Percentiles rank a stretch among this genome's conserved stretches.
Conservation (phyloP, 2,888 invertebrate genomes). For the Gortyna flavago region DNA sequence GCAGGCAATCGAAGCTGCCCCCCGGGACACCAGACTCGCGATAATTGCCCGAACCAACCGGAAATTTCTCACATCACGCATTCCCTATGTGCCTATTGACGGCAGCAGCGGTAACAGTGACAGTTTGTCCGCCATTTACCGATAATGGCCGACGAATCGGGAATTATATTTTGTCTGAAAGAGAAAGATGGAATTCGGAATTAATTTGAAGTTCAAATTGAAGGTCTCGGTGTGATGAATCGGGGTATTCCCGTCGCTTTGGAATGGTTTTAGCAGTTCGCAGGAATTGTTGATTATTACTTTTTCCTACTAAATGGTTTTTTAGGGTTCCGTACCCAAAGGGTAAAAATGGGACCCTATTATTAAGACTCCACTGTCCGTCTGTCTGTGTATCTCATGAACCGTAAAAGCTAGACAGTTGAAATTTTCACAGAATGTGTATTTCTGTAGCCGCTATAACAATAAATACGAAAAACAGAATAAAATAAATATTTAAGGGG, state of each 20-base stretch:
- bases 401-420: no score
- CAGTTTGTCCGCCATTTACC: constrained; percentile 61
- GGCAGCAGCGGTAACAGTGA: constrained; percentile 58
- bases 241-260: no score
- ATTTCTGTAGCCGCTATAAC: no score
- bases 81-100: constrained; percentile 67
- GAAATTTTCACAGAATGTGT: no score
- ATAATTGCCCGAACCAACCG: constrained; percentile 62
- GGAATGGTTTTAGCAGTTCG: not conserved
- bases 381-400: no score
- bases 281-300: not conserved
- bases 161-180: constrained; percentile 52
- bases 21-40: constrained; percentile 48
- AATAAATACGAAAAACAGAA: no score
- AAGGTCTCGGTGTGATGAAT: constrained; percentile 14
- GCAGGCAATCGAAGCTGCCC: constrained; percentile 55
- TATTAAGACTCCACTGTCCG: no score
- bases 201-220: constrained; percentile 32
- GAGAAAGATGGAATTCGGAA: constrained; percentile 40
- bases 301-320: not conserved
- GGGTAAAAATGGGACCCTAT: no score
- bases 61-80: constrained; percentile 62
- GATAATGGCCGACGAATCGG: constrained; percentile 58
- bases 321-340: no score
- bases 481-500: no score